Base-by-base conservation (phyloP, 1,140 invertebrate species). In the Lepidotrigona ventralis region DNA sequence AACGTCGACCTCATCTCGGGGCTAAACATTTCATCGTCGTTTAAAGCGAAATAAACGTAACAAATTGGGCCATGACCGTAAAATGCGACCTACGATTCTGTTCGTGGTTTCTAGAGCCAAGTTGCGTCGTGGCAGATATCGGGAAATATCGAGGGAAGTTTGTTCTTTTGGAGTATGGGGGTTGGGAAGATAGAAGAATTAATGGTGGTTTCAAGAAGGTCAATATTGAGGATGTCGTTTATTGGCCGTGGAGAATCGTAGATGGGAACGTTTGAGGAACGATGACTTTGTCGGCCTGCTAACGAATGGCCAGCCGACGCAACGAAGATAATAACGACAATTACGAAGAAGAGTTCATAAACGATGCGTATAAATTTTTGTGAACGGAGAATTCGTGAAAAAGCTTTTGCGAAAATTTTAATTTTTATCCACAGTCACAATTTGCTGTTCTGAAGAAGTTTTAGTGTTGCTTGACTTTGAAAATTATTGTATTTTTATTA, bases 271-370 rank as follows among this genome's bases (percentile, higher is more conserved):
- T 73, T 73, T 58, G 39, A 74, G 72, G 29, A 14, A 58, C 12
- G 72, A 33, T 39, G 72, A 74, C 29, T 21, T 53, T 14, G 14
- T 3, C 1, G 1, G n/a, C n/a, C n/a, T 54, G 11, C 14, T 56
- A 56, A 73, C 71, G 29, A 73, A 56, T 26, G 53, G 6, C 15
- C 71, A 56, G 21, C 71, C 1, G 12, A 26, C 6, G 26, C 17
- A 60, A 74, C n/a, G 72, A 56, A 39, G 29, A 29, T 58, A 58
- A 74, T n/a, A 54, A 74, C 39, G 54, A 74, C 14, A 74, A 73
- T 56, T 21, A 21, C 29, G 53, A 56, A 15, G 23, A 33, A 23
- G 29, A 4, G 4, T 26, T 56, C 26, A 21, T 58, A 58, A 74
- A 46, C 21, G 19, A 23, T 2, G 19, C 1, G 54, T 39, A 46